Conservation (phyloP, 2,888 invertebrate species). For the Neocrepidodera transversa region DNA sequence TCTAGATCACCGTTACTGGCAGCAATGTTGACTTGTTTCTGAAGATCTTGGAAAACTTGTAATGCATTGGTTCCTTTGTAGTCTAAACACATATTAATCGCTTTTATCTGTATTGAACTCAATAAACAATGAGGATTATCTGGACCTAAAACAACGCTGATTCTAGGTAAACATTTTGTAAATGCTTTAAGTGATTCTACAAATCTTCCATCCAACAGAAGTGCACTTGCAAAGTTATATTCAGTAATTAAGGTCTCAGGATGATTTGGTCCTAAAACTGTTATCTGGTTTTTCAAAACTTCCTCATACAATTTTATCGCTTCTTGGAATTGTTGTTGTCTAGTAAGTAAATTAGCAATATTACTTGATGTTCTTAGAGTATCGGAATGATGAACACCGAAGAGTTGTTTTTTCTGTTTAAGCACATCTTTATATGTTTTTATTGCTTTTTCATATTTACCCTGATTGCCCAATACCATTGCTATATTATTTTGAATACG, state of each 20-base stretch:
- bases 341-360: constrained; percentile 10
- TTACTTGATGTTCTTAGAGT: constrained; percentile 23
- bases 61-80: neutral
- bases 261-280: constrained; percentile 20
- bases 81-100: neutral
- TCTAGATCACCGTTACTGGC: constrained; percentile 28
- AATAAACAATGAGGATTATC: constrained; percentile 14
- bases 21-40: constrained; percentile 29
- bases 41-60: constrained; percentile 16
- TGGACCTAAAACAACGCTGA: constrained; percentile 7
- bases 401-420: constrained; percentile 27
- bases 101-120: constrained; percentile 24
- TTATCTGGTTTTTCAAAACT: constrained; percentile 17
- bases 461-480: constrained; percentile 27
- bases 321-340: constrained; percentile 20
- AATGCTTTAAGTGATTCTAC: constrained; percentile 1
- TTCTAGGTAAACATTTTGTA: neutral
- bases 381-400: constrained; percentile 32
- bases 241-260: constrained; percentile 28
- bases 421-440: constrained; percentile 30
- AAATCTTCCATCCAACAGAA: constrained; percentile 32
- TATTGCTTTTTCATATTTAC: constrained; percentile 35
- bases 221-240: constrained; percentile 20
- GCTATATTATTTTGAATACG: constrained; percentile 29
- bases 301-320: constrained; percentile 24